Evolutionary conservation across 92 coral and sea anemone species (phyloP), one percentile per base, ranked within the genome.

Genomic region (Parazoanthus swiftii): DNA sequence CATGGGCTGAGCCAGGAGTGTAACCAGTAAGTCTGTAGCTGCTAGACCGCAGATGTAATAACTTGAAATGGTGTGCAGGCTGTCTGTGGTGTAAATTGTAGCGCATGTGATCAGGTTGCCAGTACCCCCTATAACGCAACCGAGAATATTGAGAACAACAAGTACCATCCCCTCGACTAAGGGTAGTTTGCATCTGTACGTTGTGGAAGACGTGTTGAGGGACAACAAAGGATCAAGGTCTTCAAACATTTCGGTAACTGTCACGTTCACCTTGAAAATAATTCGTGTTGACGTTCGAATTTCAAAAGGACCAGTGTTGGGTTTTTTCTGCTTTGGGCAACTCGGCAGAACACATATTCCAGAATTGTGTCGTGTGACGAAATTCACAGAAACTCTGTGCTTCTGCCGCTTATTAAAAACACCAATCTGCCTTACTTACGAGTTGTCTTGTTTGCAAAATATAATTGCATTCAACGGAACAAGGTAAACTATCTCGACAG

Each of bases 81-180:
- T 89, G 54, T 90, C 91, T 15, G 95, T 93, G 20, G 68, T 81
- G 14, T 70, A 83, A 14, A 93, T 89, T 11, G 95, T 93, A 21
- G 90, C 85, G 48, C 94, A 93, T 3, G 90, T 93, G 1, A 79
- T 18, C 42, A 91, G 59, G 78, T 93, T 93, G 13, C 95, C 95
- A 37, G 78, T 20, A 58, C 89, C 89, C 75, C 95, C 95, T 18
- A 91, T 38, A 66, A 93, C 72, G 77, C 91, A 44, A 51, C 86
- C 66, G 50, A 93, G 72, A 35, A 79, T 37, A 71, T 93, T 93
- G 18, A 91, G 79, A 2, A 88, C 48, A 35, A 93, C 75, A 18
- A 90, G 85, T n/a, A n/a, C 6, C 9, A 74, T 58, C 5, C 85
- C 85, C 20, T 81, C 85, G 3, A 25, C 74, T 35, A 37, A 5